Evolutionary conservation across 2,797 vertebrate species (phyloP), one percentile per base, ranked within the genome.

Genomic region (Sebastes alutus): DNA sequence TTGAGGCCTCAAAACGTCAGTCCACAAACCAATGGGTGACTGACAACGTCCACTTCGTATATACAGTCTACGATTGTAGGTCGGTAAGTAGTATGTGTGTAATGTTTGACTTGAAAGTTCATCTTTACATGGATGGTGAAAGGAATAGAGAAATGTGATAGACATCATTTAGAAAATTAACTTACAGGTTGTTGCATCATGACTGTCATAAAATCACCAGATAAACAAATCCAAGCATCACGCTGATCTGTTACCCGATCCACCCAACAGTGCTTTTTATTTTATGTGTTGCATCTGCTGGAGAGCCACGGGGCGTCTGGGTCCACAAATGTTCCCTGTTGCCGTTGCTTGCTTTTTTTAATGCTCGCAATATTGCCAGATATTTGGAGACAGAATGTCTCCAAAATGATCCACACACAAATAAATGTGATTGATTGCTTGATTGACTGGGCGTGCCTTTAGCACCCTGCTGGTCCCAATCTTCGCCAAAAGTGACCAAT

Each of bases 341-440:
- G 66, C 14, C 46, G n/a, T 65, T 25, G 18, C 7, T 69, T 58
- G 32, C 30, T 80, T 70, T 65, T 72, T 78, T 73, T 75, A 78
- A 64, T 73, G 70, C 56, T 73, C 70, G 35, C 77, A 76, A 61
- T 63, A 78, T 61, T 62, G 61, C 23, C 38, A 72, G 71, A 77
- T 78, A 75, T 70, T 75, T 77, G 18, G 3, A 72, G 54, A 63
- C 62, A 52, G 25, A 42, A 23, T 60, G 56, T 46, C 42, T 82
- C 58, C 49, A 38, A 87, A 81, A 81, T 83, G 79, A 89, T 81
- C 25, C 77, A 80, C 77, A 33, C 80, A 79, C 63, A 75, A 81
- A 89, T 90, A 89, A 90, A 90, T 59, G 46, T 91, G 88, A 93
- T 83, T 75, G 81, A 94, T 89, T 68, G 76, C 63, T 54, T 80